Percentiles rank a stretch among this genome's conserved stretches.
Evolutionary conservation across 1,140 invertebrate genomes (phyloP).

Genomic region (Ips typographus): DNA sequence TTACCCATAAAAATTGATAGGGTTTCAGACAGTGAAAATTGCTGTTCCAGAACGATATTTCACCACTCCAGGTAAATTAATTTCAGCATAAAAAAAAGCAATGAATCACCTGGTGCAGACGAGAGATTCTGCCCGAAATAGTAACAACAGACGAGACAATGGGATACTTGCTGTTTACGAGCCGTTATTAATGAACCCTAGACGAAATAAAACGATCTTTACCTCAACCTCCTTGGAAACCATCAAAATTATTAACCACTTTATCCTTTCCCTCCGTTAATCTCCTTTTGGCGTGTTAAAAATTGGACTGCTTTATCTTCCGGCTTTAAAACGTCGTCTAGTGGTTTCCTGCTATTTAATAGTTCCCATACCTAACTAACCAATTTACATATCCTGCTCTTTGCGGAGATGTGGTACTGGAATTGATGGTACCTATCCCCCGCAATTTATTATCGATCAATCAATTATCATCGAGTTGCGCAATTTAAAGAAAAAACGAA

Average conservation of each 20-base stretch:
- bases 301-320: conserved; percentile 13
- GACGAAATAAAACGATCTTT: conserved; percentile 22
- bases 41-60: too few relatives aligned
- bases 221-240: conserved; percentile 11
- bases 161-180: conserved; percentile 18
- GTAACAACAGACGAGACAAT: conserved; percentile 10
- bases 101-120: conserved; percentile 7
- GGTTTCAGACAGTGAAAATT: too few relatives aligned
- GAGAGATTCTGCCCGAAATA: conserved; percentile 1
- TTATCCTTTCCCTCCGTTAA: conserved; percentile 13
- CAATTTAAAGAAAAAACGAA: background rate
- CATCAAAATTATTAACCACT: conserved; percentile 21
- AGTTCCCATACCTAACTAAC: too few relatives aligned
- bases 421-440: too few relatives aligned
- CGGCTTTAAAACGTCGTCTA: conserved; percentile 5
- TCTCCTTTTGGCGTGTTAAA: conserved; percentile 16
- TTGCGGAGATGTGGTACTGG: too few relatives aligned
- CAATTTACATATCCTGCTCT: too few relatives aligned
- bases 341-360: too few relatives aligned
- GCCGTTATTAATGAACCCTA: conserved; percentile 20
- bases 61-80: too few relatives aligned
- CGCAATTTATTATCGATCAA: too few relatives aligned
- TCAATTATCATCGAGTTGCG: too few relatives aligned
- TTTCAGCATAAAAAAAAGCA: background rate
- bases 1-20: too few relatives aligned